A percentile compares a stretch with the other conserved stretches of the same genome.
Conservation (phyloP, 2,888 invertebrate species). For the Megalurothrips usitatus region DNA sequence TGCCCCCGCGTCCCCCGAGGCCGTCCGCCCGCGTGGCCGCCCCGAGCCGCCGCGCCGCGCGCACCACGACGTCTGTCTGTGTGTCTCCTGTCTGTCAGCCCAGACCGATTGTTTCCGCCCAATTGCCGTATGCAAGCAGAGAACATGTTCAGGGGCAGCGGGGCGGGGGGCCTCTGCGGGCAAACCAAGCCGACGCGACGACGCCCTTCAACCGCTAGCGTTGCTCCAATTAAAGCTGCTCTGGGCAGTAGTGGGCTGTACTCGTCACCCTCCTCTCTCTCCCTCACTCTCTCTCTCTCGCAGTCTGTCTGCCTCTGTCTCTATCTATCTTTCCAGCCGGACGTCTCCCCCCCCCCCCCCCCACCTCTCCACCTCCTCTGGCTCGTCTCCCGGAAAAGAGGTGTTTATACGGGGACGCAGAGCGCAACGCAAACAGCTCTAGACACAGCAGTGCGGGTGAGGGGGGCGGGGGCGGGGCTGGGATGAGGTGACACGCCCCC, state of each 20-base stretch:
- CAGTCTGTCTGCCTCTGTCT: too few relatives aligned
- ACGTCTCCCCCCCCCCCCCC: not conserved
- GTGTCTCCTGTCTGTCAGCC: too few relatives aligned
- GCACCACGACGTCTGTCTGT: too few relatives aligned
- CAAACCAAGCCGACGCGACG: too few relatives aligned
- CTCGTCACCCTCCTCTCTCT: too few relatives aligned
- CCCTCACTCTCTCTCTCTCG: too few relatives aligned
- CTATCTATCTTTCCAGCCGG: too few relatives aligned
- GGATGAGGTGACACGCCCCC: not conserved
- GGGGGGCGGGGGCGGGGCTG: not conserved
- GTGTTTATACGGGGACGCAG: not conserved
- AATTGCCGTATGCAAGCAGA: not conserved
- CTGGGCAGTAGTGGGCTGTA: too few relatives aligned
- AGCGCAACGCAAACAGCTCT: not conserved
- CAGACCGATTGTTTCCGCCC: constrained; percentile 9
- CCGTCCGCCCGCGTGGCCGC: too few relatives aligned
- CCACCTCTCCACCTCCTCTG: not conserved
- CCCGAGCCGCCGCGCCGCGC: too few relatives aligned
- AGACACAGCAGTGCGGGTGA: not conserved
- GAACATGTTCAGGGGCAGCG: not conserved
- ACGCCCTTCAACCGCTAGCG: too few relatives aligned
- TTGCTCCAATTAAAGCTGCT: too few relatives aligned
- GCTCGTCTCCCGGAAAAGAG: not conserved
- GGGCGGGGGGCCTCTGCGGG: not conserved
- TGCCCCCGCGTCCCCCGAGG: not conserved